Percentiles rank a stretch among this genome's conserved stretches.
These are phyloP conservation scores for Lepidurus couesii DNA, from an alignment of 1,140 invertebrate genomes.

Conservation along the genomic window DNA sequence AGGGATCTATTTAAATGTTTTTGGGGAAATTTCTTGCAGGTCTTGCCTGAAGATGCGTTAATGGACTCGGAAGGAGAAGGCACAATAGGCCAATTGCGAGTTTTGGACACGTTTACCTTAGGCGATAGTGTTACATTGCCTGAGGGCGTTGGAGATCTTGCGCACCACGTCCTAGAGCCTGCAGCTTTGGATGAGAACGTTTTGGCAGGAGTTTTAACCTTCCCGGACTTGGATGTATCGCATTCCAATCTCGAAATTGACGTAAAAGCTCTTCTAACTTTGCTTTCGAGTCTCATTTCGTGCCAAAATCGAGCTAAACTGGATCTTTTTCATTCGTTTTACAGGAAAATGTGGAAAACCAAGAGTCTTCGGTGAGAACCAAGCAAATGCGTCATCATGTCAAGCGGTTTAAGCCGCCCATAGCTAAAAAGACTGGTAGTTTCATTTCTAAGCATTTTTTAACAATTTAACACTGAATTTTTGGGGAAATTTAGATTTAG, in stretches of 20 bases:
- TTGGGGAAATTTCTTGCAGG: background rate
- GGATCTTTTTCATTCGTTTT: background rate
- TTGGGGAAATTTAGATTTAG: conserved; percentile 38
- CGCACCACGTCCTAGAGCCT: background rate
- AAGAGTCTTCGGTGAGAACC: conserved; percentile 8
- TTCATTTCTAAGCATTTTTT: background rate
- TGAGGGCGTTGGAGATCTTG: background rate
- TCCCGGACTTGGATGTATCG: background rate
- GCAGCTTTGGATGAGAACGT: background rate
- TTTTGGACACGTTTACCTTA: background rate
- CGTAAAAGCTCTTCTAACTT: background rate
- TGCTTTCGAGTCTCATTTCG: background rate
- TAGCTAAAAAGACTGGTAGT: conserved; percentile 33
- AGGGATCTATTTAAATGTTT: no score
- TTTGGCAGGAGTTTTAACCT: background rate
- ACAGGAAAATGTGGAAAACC: conserved; percentile 1
- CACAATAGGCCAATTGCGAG: background rate
- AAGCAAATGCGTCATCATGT: background rate
- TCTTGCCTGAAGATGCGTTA: background rate
- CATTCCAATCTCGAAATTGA: background rate
- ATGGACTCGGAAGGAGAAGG: background rate
- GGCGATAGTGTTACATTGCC: background rate
- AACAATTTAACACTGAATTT: background rate
- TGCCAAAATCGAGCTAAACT: background rate
- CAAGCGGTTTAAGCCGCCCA: background rate